Conservation (phyloP, 1,140 invertebrate species). For the Frieseomelitta varia region DNA sequence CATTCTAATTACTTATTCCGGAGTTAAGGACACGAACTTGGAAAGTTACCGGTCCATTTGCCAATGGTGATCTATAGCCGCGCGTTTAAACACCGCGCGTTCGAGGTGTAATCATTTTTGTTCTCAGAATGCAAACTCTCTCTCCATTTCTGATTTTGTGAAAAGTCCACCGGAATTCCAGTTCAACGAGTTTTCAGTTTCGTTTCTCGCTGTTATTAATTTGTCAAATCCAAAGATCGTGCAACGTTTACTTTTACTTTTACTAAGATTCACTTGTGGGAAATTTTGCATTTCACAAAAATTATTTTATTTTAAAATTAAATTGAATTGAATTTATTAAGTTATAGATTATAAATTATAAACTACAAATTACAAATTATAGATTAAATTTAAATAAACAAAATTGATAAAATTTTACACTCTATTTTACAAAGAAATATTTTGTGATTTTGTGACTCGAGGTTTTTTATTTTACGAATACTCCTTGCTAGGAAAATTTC, state of each 20-base stretch:
- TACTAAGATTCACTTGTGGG: too few relatives aligned
- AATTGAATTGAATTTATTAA: too few relatives aligned
- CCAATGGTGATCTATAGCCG: conserved; percentile 37
- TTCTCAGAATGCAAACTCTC: conserved; percentile 34
- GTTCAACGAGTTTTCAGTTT: conserved; percentile 39
- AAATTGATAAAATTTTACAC: too few relatives aligned
- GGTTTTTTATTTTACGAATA: too few relatives aligned
- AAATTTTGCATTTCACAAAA: too few relatives aligned
- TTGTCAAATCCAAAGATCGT: not conserved
- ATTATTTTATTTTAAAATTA: too few relatives aligned
- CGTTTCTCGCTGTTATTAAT: not conserved
- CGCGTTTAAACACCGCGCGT: not conserved
- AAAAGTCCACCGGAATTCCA: conserved; percentile 38
- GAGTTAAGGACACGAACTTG: conserved; percentile 45
- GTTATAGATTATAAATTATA: too few relatives aligned
- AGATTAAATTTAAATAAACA: too few relatives aligned
- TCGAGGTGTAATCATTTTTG: conserved; percentile 17
- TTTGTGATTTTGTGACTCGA: too few relatives aligned
- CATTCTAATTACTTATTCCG: conserved; percentile 39
- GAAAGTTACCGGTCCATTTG: conserved; percentile 49
- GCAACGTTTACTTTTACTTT: not conserved
- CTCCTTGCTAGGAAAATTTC: too few relatives aligned
- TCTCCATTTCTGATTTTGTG: conserved; percentile 49
- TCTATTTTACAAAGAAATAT: too few relatives aligned
- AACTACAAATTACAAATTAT: too few relatives aligned